Conservation (phyloP, 1,140 invertebrate genomes). For the Drosophila oshimai region DNA sequence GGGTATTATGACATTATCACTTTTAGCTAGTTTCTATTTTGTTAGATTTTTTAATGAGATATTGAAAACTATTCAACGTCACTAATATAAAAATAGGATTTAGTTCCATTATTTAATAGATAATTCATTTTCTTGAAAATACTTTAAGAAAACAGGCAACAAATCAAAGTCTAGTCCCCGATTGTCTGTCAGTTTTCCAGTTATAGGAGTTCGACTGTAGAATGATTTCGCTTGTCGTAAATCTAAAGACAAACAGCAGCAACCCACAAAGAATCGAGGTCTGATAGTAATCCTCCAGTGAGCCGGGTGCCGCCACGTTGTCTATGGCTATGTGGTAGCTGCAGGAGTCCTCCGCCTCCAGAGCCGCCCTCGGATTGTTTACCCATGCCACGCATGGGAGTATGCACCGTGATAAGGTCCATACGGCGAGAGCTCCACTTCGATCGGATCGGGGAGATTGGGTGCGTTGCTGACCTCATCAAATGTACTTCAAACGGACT, state of each 20-base stretch:
- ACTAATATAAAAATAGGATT: too few relatives aligned
- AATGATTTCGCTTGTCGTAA: slow-evolving; percentile 51
- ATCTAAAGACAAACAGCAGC: slow-evolving; percentile 56
- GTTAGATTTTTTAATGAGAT: too few relatives aligned
- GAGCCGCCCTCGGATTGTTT: slow-evolving; percentile 21
- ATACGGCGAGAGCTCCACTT: slow-evolving; percentile 42
- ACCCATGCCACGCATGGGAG: slow-evolving; percentile 32
- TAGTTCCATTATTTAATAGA: too few relatives aligned
- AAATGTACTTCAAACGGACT: slow-evolving; percentile 73
- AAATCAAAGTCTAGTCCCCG: background rate
- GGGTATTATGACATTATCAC: too few relatives aligned
- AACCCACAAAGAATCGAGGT: slow-evolving; percentile 29
- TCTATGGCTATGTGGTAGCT: slow-evolving; percentile 41
- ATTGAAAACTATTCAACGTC: too few relatives aligned
- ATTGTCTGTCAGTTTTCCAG: background rate
- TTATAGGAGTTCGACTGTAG: background rate
- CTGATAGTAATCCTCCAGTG: slow-evolving; percentile 52
- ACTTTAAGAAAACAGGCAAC: too few relatives aligned
- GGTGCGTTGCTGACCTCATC: slow-evolving; percentile 76
- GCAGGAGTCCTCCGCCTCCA: slow-evolving; percentile 18
- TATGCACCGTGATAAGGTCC: slow-evolving; percentile 48
- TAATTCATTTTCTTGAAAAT: too few relatives aligned
- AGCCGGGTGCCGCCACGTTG: slow-evolving; percentile 58
- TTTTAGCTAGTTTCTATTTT: too few relatives aligned
- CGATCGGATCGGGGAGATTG: slow-evolving; percentile 29